A percentile compares a stretch with the other conserved stretches of the same genome.
These are phyloP conservation scores for Cephus pulcher DNA, from an alignment of 2,888 invertebrate genomes.

Conservation along the genomic window DNA sequence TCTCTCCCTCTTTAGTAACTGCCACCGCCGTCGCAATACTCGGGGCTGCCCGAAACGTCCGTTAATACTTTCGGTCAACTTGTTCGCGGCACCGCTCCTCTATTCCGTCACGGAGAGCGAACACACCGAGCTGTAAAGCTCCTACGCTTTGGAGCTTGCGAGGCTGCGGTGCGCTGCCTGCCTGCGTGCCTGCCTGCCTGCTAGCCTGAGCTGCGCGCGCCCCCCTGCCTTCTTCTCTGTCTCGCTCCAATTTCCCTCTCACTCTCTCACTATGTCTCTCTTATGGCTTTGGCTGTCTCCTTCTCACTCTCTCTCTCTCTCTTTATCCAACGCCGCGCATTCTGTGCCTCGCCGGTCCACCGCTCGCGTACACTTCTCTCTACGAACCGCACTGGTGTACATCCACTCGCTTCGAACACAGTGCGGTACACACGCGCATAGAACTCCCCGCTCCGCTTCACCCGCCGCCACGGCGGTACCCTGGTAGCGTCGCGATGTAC, in stretches of 20 bases:
- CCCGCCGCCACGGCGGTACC: no score
- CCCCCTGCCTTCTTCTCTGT: slow-evolving; percentile 35
- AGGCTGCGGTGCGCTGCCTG: slow-evolving; percentile 59
- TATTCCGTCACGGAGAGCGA: slow-evolving; percentile 20
- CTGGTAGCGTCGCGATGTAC: slow-evolving; percentile 1
- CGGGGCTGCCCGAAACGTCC: no score
- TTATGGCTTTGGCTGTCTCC: slow-evolving; percentile 22
- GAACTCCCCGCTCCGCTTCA: no score
- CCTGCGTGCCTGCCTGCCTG: slow-evolving; percentile 46
- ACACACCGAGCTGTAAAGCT: slow-evolving; percentile 39
- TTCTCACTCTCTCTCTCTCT: slow-evolving; percentile 18
- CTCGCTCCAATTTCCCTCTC: not conserved
- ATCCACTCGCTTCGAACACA: no score
- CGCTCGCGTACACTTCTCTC: no score
- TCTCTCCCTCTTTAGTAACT: slow-evolving; percentile 19
- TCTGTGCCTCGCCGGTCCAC: slow-evolving; percentile 4
- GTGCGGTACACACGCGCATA: no score
- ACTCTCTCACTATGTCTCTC: slow-evolving; percentile 22
- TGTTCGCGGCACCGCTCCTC: slow-evolving; percentile 30
- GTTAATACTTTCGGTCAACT: slow-evolving; percentile 60
- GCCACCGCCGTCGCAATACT: slow-evolving; percentile 9
- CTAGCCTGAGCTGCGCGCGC: slow-evolving; percentile 49
- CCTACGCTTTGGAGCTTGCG: slow-evolving; percentile 62
- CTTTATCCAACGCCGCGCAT: slow-evolving; percentile 15
- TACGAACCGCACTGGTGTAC: no score